Evolutionary conservation across 1,140 invertebrate species (phyloP), one percentile per base, ranked within the genome.

Genomic region (Pachypeltis micranthus): DNA sequence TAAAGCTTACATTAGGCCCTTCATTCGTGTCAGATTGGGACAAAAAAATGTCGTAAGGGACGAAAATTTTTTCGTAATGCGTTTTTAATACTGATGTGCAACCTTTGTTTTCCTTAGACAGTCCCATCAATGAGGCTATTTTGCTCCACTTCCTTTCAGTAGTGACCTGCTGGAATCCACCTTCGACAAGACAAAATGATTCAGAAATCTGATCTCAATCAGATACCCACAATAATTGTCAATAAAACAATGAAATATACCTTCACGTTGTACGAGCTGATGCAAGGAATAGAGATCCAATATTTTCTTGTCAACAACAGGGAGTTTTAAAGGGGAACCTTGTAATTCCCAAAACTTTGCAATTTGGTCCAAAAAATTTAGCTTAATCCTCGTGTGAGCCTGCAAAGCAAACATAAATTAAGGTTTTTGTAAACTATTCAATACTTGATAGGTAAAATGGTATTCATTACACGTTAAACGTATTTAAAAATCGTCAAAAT

Each of bases 331-430:
- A 2, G 87, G 85, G 2, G 88, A 91, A 31, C 93, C 94, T 76
- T 98, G 95, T 25, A 98, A 77, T 74, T 97, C 93, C 95, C 95
- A 98, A 77, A 98, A 98, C 75, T 96, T 97, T 27, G 93, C 91
- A 70, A 98, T 93, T 76, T 95, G 88, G 75, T 98, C 94, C 60
- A 98, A 79, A 76, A 98, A 98, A 78, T 98, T 98, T 0, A 98
- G 74, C 73, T 97, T 97, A 54, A 98, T 90, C 63, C 96, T 81
- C 51, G 93, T 96, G 71, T 91, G 91, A 4, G 93, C 92, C 62
- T 63, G 7, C 23, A 63, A 63, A 2, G 55, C 16, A 1, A 62
- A 3, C 0, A 62, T 26, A 3, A 62, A 21, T 19, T 12, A 58
- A 10, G 16, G 21, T 19, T 44, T 44, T 44, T 44, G n/a, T 12